Evolutionary conservation across 2,888 invertebrate species (phyloP).

Genomic region (Ochlodes sylvanus): DNA sequence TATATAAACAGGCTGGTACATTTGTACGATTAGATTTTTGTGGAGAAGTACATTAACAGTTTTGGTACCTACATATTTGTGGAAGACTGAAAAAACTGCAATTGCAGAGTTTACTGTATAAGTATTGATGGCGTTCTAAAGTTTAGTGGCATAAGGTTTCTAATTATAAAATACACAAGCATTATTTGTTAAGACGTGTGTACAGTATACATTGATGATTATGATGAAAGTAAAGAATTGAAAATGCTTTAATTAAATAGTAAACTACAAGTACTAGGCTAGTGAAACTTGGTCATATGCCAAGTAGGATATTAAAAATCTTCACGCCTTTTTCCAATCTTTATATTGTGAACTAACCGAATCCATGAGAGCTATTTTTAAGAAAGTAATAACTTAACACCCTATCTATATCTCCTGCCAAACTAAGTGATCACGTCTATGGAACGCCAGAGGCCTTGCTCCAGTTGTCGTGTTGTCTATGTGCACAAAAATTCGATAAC

Average conservation of each 20-base stretch:
- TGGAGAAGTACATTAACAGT: neutral
- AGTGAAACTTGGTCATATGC: no score
- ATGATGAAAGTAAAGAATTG: no score
- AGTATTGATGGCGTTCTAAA: no score
- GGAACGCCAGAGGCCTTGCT: neutral
- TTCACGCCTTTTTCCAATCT: neutral
- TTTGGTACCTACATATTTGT: neutral
- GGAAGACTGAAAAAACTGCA: no score
- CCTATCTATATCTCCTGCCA: neutral
- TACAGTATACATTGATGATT: no score
- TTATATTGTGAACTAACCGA: neutral
- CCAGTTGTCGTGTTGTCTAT: neutral
- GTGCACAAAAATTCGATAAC: neutral
- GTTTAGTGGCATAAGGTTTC: no score
- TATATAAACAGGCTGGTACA: constrained; percentile 24
- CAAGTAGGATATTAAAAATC: no score
- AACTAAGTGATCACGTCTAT: constrained; percentile 1
- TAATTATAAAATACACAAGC: no score
- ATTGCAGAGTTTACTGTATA: no score
- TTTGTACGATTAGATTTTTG: constrained; percentile 26
- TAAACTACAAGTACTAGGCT: no score
- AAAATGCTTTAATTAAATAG: no score
- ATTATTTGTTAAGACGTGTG: no score
- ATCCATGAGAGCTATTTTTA: neutral
- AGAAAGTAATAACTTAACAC: constrained; percentile 2